Base-by-base conservation (phyloP, 2,797 vertebrate genomes). In the Zonotrichia albicollis region DNA sequence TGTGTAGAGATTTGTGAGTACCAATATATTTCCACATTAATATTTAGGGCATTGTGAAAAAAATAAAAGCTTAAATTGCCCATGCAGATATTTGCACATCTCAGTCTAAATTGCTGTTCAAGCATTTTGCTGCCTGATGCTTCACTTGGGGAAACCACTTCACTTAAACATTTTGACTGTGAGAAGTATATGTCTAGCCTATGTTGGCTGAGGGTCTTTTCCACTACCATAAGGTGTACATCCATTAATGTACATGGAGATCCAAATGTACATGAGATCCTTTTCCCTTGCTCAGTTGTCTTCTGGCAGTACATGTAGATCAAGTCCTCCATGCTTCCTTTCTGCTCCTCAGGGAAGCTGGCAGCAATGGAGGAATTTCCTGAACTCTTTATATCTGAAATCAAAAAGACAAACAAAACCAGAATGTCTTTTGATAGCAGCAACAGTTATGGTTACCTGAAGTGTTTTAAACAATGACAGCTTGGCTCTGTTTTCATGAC, bases 181-280 rank as follows among this genome's bases (percentile, higher is more conserved):
- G 50, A 84, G 23, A 64, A 50, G 27, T 68, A 19, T 29, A 21
- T 43, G 13, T 46, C 17, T 73, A 40, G 55, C 61, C 50, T 95
- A 93, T 97, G 96, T 97, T 71, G 97, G 96, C 90, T 96, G 92
- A 32, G 57, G 43, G 22, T 96, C 90, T 96, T 96, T 96, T 91
- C 95, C 96, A 78, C 94, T 97, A 18, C 95, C 84, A 42, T 96
- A 96, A 91, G 92, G 96, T 34, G 81, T 61, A 77, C 97, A 97
- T 84, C 96, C 95, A 84, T 96, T 98, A 91, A 94, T 83, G 87
- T 54, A 9, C 30, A 25, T 32, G 95, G 81, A 38, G 38, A 38
- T 38, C 38, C 38, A 40, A 40, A 40, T 38, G 38, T 38, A 38
- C 38, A 38, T 40, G 38, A 86, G 66, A 54, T 67, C 18, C 74